phyloP scores from a whole-genome alignment of 2,113 vertebrate species.

The Austrofundulus limnaeus region DNA sequence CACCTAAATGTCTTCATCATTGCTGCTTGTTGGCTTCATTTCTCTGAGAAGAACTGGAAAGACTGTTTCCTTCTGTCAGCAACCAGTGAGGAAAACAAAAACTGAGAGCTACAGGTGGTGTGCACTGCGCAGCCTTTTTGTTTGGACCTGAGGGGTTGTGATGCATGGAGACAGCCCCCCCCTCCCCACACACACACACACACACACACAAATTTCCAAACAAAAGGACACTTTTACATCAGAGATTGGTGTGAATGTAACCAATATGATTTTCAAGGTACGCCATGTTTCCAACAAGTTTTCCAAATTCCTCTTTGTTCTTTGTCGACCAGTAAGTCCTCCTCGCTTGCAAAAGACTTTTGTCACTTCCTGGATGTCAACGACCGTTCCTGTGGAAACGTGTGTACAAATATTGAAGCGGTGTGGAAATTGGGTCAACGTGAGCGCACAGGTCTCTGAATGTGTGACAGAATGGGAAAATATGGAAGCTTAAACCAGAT shows the following conservation, averaged over 20 bases:
- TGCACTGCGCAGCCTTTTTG: constrained; percentile 64
- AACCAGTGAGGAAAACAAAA: constrained; percentile 60
- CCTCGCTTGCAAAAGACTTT: too few species aligned
- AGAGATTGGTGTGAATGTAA: constrained; percentile 5
- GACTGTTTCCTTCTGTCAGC: constrained; percentile 68
- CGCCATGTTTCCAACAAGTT: not conserved
- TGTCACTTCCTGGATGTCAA: too few species aligned
- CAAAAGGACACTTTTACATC: constrained; percentile 54
- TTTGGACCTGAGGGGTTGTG: constrained; percentile 44
- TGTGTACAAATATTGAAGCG: not conserved
- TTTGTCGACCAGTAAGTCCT: too few species aligned
- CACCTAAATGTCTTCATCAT: too few species aligned
- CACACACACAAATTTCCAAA: constrained; percentile 65
- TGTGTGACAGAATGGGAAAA: not conserved
- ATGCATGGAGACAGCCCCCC: constrained; percentile 47
- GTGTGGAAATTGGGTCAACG: constrained; percentile 14
- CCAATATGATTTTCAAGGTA: not conserved
- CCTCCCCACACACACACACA: too few species aligned
- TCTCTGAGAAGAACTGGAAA: constrained; percentile 65
- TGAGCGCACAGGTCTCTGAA: not conserved
- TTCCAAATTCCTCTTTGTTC: not conserved
- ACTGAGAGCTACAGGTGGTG: constrained; percentile 66
- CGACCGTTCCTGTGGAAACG: constrained; percentile 1
- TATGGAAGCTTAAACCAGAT: not conserved
- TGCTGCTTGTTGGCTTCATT: not conserved